These are phyloP conservation scores for Perdita meconis DNA, from an alignment of 2,888 invertebrate species.

Conservation along the genomic window DNA sequence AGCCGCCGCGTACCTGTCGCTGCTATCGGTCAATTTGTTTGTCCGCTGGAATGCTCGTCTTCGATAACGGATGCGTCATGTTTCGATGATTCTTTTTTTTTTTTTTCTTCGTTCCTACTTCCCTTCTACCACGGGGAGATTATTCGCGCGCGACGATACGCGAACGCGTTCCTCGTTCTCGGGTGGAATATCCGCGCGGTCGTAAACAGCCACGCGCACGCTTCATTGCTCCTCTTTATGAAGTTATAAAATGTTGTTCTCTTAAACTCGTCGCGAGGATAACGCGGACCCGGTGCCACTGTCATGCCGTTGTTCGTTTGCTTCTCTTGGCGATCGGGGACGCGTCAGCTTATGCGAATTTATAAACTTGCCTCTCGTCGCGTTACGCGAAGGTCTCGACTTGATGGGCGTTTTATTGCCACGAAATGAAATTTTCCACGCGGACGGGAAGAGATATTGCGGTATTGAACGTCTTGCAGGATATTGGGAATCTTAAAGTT, in stretches of 20 bases:
- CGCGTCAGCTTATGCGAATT: too few species aligned
- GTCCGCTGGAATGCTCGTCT: constrained; percentile 53
- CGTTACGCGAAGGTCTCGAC: too few species aligned
- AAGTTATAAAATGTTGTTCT: constrained; percentile 47
- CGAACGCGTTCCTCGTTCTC: constrained; percentile 12
- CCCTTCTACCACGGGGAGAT: constrained; percentile 7
- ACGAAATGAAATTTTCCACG: too few species aligned
- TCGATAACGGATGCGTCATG: constrained; percentile 48
- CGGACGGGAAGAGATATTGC: too few species aligned
- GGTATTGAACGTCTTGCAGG: too few species aligned
- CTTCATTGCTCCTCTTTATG: constrained; percentile 57
- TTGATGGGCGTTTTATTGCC: too few species aligned
- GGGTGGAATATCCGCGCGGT: constrained; percentile 17
- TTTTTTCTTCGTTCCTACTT: background rate
- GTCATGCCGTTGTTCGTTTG: background rate
- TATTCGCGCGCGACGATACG: constrained; percentile 37
- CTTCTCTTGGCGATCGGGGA: background rate
- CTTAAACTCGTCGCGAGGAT: constrained; percentile 10
- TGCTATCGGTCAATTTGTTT: constrained; percentile 63
- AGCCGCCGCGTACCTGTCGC: constrained; percentile 44
- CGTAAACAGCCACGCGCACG: constrained; percentile 37
- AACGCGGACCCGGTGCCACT: background rate
- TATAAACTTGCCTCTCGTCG: too few species aligned
- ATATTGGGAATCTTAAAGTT: too few species aligned
- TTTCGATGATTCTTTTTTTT: constrained; percentile 31